Percentiles rank a stretch among this genome's conserved stretches.
Evolutionary conservation across 1,140 invertebrate species (phyloP).

Genomic region (Halotydeus destructor): DNA sequence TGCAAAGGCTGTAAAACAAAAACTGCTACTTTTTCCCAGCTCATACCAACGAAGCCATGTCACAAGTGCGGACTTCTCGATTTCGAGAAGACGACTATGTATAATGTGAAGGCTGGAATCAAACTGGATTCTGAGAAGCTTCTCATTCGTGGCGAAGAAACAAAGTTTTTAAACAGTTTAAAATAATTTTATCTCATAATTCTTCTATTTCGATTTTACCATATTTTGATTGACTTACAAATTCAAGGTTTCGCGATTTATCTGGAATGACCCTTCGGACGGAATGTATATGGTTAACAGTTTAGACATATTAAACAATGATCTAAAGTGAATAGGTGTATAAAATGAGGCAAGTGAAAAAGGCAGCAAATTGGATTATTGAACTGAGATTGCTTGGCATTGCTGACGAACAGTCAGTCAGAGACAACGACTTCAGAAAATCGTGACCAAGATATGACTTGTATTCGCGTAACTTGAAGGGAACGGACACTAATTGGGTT

Average conservation of each 20-base stretch:
- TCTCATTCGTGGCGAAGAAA: slow-evolving; percentile 26
- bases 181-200: background rate
- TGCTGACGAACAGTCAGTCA: slow-evolving; percentile 40
- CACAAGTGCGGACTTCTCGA: slow-evolving; percentile 45
- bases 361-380: background rate
- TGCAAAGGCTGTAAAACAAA: slow-evolving; percentile 65
- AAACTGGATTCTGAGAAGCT: slow-evolving; percentile 25
- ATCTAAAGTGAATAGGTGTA: too few relatives aligned
- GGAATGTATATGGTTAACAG: too few relatives aligned
- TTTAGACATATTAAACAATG: too few relatives aligned
- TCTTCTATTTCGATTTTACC: background rate
- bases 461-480: slow-evolving; percentile 36
- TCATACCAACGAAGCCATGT: slow-evolving; percentile 49
- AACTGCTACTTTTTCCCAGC: slow-evolving; percentile 47
- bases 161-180: slow-evolving; percentile 23
- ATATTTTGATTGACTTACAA: too few relatives aligned
- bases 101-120: slow-evolving; percentile 33
- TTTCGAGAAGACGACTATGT: slow-evolving; percentile 58
- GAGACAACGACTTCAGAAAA: slow-evolving; percentile 47
- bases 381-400: background rate
- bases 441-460: slow-evolving; percentile 45
- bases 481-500: slow-evolving; percentile 45
- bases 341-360: background rate
- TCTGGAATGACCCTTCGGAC: too few relatives aligned
- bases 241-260: too few relatives aligned